Evolutionary conservation across 2,888 invertebrate species (phyloP), one percentile per base, ranked within the genome.

Genomic region (Scelioninae gen. 2): DNA sequence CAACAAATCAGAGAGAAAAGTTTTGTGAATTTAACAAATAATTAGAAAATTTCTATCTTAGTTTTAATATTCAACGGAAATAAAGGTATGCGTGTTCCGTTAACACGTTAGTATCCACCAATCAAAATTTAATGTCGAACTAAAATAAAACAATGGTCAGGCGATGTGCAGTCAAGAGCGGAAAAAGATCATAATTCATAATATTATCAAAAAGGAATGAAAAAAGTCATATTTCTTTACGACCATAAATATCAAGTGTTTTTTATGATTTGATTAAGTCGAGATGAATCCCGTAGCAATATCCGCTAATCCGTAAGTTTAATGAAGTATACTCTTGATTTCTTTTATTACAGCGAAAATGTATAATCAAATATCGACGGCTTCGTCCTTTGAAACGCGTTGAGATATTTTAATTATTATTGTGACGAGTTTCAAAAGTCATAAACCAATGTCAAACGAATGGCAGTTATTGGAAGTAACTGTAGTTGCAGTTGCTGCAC

Each of bases 291-390:
- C 25, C 50, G 37, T 41, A 13, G 41, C 19, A 57, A 57, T 45
- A 46, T 71, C 58, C 45, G 64, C 64, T 71, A 71, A 71, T 71
- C 71, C 71, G 58, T 55, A 33, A 52, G 71, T 58, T 64, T 71
- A 71, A 71, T 46, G 52, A 71, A 71, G 58, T 43, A 39, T 64
- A 43, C 64, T 50, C 71, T 71, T 71, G 64, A 58, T 71, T 71
- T 64, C 71, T 71, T 71, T 58, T 64, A 64, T 71, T 71, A 71
- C 64, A 58, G 39, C 18, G 60, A 53, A 52, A 63, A 58, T 60
- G 65, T 45, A 33, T 60, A 68, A 68, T 68, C 68, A 53, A 72
- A 65, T 50, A 52, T 64, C 53, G 52, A 52, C 72, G 52, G 58
- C 72, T 72, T 72, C 60, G 65, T 58, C 52, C 60, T 65, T 65